Conservation (phyloP, 2,797 vertebrate species). For the Girardinus metallicus region DNA sequence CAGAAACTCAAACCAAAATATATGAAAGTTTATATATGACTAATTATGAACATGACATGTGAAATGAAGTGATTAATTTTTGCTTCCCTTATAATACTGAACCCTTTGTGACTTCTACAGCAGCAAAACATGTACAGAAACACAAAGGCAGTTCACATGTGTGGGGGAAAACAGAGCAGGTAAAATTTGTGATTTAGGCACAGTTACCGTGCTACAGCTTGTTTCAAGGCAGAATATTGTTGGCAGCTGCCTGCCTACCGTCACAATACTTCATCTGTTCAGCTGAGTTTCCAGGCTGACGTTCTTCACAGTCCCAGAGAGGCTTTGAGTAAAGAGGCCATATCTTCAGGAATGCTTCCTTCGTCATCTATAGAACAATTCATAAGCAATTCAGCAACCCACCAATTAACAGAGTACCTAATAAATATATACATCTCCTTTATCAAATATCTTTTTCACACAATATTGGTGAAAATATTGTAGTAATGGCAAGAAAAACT, state of each 20-base stretch:
- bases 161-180: conserved; percentile 21
- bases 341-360: conserved; percentile 89
- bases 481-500: too few relatives aligned
- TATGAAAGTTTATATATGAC: not conserved
- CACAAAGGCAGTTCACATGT: conserved; percentile 11
- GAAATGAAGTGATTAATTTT: not conserved
- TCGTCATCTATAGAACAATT: conserved; percentile 82
- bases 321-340: conserved; percentile 92
- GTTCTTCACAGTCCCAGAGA: conserved; percentile 89
- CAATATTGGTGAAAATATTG: not conserved
- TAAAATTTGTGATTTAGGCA: conserved; percentile 46
- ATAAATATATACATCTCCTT: not conserved
- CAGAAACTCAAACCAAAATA: conserved; percentile 15
- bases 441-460: not conserved
- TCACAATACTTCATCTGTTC: conserved; percentile 21
- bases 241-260: conserved; percentile 48
- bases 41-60: not conserved
- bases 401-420: not conserved
- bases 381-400: not conserved
- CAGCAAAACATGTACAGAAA: not conserved
- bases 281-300: conserved; percentile 25
- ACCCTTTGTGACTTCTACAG: not conserved
- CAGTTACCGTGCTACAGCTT: conserved; percentile 36
- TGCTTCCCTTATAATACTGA: not conserved
- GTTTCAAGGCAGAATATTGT: conserved; percentile 45